Conservation (phyloP, 2,888 invertebrate genomes). For the Calliscelio sp. region DNA sequence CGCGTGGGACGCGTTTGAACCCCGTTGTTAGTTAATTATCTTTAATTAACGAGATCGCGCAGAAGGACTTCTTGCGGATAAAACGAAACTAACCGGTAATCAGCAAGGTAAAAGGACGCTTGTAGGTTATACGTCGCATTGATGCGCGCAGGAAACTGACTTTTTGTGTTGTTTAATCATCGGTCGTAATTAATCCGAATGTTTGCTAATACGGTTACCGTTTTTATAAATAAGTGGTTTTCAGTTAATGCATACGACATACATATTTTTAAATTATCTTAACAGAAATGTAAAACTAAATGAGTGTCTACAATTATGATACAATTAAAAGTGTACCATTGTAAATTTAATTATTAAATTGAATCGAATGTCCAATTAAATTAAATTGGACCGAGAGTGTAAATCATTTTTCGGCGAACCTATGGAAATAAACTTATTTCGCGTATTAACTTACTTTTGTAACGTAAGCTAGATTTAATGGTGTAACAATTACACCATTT, state of each 20-base stretch:
- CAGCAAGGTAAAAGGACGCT: constrained; percentile 36
- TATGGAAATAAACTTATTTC: constrained; percentile 2
- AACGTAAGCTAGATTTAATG: constrained; percentile 28
- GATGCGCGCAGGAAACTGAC: constrained; percentile 26
- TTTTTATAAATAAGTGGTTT: constrained; percentile 14
- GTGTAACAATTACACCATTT: constrained; percentile 47
- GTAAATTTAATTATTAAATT: too few relatives aligned
- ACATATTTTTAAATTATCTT: not conserved
- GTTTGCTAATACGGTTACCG: constrained; percentile 41
- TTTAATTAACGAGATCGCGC: constrained; percentile 78
- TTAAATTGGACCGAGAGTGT: too few relatives aligned
- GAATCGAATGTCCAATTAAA: too few relatives aligned
- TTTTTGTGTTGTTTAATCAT: constrained; percentile 49
- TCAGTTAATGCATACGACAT: not conserved
- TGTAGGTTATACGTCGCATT: constrained; percentile 34
- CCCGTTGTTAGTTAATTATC: constrained; percentile 77
- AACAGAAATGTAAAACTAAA: too few relatives aligned
- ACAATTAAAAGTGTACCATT: too few relatives aligned
- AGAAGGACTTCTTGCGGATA: constrained; percentile 56
- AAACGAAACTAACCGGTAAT: constrained; percentile 59
- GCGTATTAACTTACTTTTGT: constrained; percentile 11
- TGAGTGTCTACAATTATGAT: too few relatives aligned
- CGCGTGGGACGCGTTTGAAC: constrained; percentile 80
- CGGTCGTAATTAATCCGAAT: constrained; percentile 46
- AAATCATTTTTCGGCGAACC: not conserved